phyloP scores from a whole-genome alignment of 2,113 vertebrate species.

The Diadophis punctatus region DNA sequence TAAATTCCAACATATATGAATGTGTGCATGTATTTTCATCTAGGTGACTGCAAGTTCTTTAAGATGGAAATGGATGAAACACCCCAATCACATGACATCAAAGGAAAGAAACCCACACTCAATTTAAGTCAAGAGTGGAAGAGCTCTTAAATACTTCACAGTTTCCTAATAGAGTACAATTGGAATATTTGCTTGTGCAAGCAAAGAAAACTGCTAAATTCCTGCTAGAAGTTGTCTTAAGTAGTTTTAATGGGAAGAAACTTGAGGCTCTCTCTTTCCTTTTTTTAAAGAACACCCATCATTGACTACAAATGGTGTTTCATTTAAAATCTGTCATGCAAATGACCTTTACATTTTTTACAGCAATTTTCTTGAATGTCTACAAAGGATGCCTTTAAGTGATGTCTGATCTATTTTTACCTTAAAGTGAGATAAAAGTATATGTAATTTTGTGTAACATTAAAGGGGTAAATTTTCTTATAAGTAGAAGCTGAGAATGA shows the following conservation, averaged over 20 bases:
- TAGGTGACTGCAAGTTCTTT: neutral
- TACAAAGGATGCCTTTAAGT: constrained; percentile 5
- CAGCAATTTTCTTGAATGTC: neutral
- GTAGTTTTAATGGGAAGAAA: constrained; percentile 16
- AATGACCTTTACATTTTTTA: neutral
- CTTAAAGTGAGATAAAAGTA: neutral
- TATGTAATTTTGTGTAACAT: neutral
- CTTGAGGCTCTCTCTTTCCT: neutral
- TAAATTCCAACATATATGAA: neutral
- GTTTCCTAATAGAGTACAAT: neutral
- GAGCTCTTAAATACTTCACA: neutral
- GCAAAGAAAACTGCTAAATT: neutral
- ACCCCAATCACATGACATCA: neutral
- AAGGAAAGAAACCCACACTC: neutral
- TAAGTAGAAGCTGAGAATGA: neutral
- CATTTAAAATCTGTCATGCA: constrained; percentile 27
- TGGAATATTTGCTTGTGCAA: neutral
- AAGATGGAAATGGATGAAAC: neutral
- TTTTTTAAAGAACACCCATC: neutral
- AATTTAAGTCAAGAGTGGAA: neutral
- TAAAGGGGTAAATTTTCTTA: neutral
- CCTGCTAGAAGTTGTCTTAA: constrained; percentile 32
- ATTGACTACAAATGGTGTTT: neutral
- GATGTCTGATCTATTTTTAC: neutral
- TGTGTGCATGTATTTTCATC: neutral